These are phyloP conservation scores for Lordiphosa andalusiaca DNA, from an alignment of 2,888 invertebrate genomes.

Conservation along the genomic window DNA sequence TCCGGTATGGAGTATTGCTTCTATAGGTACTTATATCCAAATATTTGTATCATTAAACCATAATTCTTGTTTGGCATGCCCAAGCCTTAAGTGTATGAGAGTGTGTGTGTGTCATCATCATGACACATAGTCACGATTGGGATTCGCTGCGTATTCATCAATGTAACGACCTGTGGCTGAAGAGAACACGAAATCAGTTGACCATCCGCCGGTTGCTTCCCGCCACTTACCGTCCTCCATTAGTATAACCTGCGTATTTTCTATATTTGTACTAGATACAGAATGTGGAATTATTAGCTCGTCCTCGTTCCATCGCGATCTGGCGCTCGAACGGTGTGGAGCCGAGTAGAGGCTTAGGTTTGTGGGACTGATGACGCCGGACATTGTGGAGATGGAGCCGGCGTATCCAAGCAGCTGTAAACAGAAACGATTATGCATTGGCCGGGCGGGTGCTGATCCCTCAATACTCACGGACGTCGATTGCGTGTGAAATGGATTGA, in stretches of 20 bases:
- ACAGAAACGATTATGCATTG: background rate
- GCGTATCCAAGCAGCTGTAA: conserved; percentile 94
- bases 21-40: conserved; percentile 12
- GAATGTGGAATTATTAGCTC: conserved; percentile 95
- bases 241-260: conserved; percentile 86
- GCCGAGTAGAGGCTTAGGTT: conserved; percentile 92
- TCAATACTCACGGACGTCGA: conserved; percentile 82
- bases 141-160: conserved; percentile 77
- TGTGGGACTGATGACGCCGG: conserved; percentile 93
- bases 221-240: conserved; percentile 87
- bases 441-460: background rate
- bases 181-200: conserved; percentile 11
- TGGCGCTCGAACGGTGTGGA: conserved; percentile 86
- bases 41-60: conserved; percentile 6
- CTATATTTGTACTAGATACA: conserved; percentile 83
- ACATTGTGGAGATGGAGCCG: conserved; percentile 88
- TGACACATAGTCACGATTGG: conserved; percentile 78
- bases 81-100: conserved; percentile 16
- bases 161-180: conserved; percentile 76
- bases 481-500: conserved; percentile 95
- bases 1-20: background rate
- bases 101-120: conserved; percentile 66
- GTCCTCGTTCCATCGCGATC: conserved; percentile 94
- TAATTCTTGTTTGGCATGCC: conserved; percentile 19
- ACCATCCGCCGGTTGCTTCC: background rate